Conservation (phyloP, 2,113 vertebrate genomes). For the Aix galericulata region DNA sequence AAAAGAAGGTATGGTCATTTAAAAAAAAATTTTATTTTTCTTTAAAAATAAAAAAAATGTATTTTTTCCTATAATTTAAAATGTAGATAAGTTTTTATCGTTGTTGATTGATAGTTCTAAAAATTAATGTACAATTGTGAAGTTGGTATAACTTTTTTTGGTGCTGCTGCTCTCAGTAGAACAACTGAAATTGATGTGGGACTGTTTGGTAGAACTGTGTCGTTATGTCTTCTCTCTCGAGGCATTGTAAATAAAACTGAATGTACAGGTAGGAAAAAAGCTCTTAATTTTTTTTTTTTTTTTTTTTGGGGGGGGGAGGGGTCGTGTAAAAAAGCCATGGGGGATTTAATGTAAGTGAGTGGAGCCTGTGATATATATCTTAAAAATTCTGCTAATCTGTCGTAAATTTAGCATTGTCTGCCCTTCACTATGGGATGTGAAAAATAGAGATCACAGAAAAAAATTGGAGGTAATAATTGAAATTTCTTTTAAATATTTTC, state of each 20-base stretch:
- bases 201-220: background rate
- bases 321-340: background rate
- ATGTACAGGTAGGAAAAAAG: background rate
- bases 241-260: slow-evolving; percentile 40
- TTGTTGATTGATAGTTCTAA: background rate
- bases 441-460: slow-evolving; percentile 4
- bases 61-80: background rate
- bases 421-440: background rate
- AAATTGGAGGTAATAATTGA: background rate
- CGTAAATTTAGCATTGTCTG: background rate
- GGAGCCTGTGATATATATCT: background rate
- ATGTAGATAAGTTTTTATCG: background rate
- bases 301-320: background rate
- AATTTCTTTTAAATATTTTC: background rate
- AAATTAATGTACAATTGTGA: slow-evolving; percentile 19
- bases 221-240: background rate
- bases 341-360: background rate
- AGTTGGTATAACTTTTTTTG: slow-evolving; percentile 20
- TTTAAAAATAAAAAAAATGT: background rate
- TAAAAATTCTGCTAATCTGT: background rate
- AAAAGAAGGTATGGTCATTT: slow-evolving; percentile 39
- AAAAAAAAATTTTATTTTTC: background rate
- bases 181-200: background rate
- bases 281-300: background rate
- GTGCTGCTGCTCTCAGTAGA: background rate